These are phyloP conservation scores for Eupeodes latifasciatus DNA, from an alignment of 2,888 invertebrate genomes.

Conservation along the genomic window DNA sequence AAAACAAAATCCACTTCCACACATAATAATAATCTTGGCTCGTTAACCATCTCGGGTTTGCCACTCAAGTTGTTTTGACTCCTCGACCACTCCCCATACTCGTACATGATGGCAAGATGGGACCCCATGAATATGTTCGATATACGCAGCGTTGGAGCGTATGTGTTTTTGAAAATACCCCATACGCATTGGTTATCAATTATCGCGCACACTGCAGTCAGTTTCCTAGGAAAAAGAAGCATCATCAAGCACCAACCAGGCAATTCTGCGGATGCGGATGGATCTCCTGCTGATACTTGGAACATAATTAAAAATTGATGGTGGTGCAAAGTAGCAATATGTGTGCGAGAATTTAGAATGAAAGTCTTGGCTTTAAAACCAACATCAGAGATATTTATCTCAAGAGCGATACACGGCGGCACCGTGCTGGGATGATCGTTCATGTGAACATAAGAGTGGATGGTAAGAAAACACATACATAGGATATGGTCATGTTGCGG, in stretches of 20 bases:
- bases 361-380: neutral
- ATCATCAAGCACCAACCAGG: neutral
- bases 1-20: neutral
- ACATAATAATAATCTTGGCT: constrained; percentile 21
- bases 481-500: neutral
- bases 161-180: constrained; percentile 19
- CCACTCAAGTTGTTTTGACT: constrained; percentile 65
- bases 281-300: constrained; percentile 64
- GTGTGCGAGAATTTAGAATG: constrained; percentile 1
- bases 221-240: constrained; percentile 38
- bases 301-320: constrained; percentile 68
- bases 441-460: constrained; percentile 12
- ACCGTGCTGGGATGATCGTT: constrained; percentile 44
- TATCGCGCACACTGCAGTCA: constrained; percentile 20
- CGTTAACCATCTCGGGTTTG: constrained; percentile 64
- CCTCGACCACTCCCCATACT: constrained; percentile 56
- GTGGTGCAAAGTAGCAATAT: constrained; percentile 38
- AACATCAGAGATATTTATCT: constrained; percentile 39
- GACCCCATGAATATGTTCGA: neutral
- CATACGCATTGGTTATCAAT: constrained; percentile 68
- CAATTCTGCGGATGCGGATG: constrained; percentile 14
- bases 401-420: neutral
- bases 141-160: neutral
- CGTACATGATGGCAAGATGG: neutral
- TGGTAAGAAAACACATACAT: constrained; percentile 3